phyloP scores from a whole-genome alignment of 1,140 invertebrate species.

The Neodiprion fabricii region DNA sequence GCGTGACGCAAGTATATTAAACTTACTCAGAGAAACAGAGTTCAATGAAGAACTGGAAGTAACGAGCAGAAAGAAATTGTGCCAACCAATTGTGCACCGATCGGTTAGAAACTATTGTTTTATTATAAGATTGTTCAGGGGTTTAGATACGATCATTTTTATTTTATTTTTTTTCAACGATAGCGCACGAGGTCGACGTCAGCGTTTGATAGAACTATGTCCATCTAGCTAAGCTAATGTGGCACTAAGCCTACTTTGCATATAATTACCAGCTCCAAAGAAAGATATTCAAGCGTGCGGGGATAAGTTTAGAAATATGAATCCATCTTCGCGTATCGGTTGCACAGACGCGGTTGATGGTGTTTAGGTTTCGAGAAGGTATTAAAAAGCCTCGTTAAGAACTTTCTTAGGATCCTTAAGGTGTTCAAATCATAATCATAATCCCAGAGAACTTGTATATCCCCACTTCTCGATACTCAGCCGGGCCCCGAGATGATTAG shows the following conservation, averaged over 20 bases:
- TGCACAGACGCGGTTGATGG: too few species aligned
- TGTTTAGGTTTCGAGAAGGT: too few species aligned
- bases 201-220: background rate
- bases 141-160: background rate
- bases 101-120: background rate
- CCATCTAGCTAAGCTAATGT: background rate
- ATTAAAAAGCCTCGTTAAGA: too few species aligned
- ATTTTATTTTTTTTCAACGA: background rate
- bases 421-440: too few species aligned
- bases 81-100: background rate
- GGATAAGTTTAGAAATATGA: background rate
- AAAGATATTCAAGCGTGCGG: constrained; percentile 1
- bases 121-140: background rate
- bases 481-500: too few species aligned
- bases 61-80: too few species aligned
- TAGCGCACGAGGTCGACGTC: background rate
- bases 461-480: too few species aligned
- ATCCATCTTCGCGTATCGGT: background rate
- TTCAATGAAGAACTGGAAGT: too few species aligned
- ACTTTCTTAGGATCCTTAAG: too few species aligned
- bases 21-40: too few species aligned
- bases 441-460: too few species aligned
- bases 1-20: too few species aligned
- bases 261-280: background rate
- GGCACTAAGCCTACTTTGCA: background rate